These are phyloP conservation scores for Colinus virginianus DNA, from an alignment of 2,113 vertebrate species.

Conservation along the genomic window DNA sequence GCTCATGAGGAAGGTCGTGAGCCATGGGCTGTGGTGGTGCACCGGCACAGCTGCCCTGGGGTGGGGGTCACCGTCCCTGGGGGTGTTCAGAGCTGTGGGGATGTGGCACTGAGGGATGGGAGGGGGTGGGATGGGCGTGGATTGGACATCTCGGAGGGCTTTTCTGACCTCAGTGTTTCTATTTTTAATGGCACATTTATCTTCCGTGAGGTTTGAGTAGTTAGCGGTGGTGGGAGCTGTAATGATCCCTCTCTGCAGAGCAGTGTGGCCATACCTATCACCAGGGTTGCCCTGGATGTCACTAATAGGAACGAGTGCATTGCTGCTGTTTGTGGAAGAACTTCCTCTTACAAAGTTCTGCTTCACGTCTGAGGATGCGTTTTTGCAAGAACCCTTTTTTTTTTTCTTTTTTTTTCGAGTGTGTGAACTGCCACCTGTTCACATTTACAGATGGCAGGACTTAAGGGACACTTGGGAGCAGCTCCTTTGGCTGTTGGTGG, in stretches of 20 bases:
- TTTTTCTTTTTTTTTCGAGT: not conserved
- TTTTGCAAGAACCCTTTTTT: not conserved
- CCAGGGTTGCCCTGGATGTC: not conserved
- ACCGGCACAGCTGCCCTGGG: no score
- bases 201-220: not conserved
- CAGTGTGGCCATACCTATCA: no score
- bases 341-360: rapidly evolving
- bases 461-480: rapidly evolving
- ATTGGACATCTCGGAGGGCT: no score
- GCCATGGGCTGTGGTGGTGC: no score
- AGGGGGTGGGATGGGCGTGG: no score
- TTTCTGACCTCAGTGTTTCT: not conserved
- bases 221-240: not conserved
- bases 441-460: rapidly evolving
- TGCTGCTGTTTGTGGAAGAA: not conserved
- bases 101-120: not conserved
- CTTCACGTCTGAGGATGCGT: not conserved
- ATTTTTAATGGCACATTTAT: not conserved
- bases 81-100: not conserved
- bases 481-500: not conserved
- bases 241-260: not conserved
- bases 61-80: not conserved
- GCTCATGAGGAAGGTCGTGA: no score
- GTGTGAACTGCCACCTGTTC: not conserved
- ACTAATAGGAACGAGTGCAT: rapidly evolving